phyloP scores from a whole-genome alignment of 1,140 invertebrate genomes.

The Atta texana region DNA sequence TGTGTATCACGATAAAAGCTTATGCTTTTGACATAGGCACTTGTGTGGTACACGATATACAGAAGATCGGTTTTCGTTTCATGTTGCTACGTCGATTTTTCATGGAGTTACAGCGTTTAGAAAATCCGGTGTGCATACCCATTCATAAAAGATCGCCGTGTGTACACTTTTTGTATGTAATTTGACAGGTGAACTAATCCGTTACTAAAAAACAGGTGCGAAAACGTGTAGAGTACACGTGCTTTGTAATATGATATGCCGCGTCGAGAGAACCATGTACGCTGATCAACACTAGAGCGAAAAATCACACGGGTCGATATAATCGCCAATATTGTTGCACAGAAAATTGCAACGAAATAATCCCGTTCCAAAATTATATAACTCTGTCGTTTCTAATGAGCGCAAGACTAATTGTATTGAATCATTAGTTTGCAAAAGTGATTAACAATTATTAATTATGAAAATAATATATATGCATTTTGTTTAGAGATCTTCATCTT shows the following conservation, averaged over 20 bases:
- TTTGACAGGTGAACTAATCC: constrained; percentile 23
- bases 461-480: background rate
- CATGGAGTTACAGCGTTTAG: background rate
- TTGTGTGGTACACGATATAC: background rate
- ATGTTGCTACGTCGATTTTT: background rate
- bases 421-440: background rate
- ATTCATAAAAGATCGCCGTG: background rate
- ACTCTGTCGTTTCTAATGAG: background rate
- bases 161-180: constrained; percentile 3
- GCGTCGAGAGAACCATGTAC: background rate
- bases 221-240: background rate
- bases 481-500: background rate
- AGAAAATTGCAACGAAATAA: background rate
- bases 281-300: background rate
- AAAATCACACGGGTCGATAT: background rate
- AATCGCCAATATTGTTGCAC: background rate
- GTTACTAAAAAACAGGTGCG: constrained; percentile 24
- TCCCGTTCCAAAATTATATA: background rate
- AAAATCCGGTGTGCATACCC: background rate
- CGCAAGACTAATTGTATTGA: background rate
- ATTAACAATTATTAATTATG: background rate
- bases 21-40: background rate
- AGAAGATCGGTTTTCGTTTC: constrained; percentile 1
- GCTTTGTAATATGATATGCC: background rate
- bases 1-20: background rate